These are phyloP conservation scores for Corticium candelabrum DNA, from an alignment of 37 sponge, comb jelly and placozoan species.

Conservation along the genomic window DNA sequence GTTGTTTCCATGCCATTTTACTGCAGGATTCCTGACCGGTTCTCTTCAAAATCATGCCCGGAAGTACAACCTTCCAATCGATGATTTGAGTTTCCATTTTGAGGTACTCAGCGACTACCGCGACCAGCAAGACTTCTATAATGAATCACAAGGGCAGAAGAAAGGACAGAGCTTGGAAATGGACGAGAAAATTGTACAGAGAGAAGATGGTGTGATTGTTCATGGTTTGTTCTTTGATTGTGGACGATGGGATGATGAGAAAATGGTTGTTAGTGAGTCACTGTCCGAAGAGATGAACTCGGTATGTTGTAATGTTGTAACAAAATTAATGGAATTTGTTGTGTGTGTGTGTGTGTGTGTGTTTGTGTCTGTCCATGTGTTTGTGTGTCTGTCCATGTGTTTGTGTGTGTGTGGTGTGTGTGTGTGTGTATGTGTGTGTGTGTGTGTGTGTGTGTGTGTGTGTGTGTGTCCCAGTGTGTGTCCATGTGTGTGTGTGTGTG, in stretches of 20 bases:
- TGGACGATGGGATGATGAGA: constrained; percentile 80
- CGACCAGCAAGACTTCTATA: constrained; percentile 75
- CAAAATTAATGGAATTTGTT: background rate
- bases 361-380: no score
- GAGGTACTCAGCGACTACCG: constrained; percentile 39
- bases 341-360: background rate
- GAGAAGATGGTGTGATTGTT: constrained; percentile 86
- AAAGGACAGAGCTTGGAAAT: constrained; percentile 14
- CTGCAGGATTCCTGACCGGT: constrained; percentile 87
- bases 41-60: constrained; percentile 96
- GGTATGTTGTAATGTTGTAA: constrained; percentile 25
- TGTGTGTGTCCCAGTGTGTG: background rate
- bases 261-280: constrained; percentile 59
- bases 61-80: constrained; percentile 92
- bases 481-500: no score
- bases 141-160: constrained; percentile 20
- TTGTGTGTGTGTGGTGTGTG: no score
- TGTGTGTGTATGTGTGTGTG: background rate
- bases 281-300: constrained; percentile 85
- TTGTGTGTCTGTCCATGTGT: no score
- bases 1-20: background rate
- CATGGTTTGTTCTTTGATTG: constrained; percentile 96
- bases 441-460: background rate
- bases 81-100: constrained; percentile 87
- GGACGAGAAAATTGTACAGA: constrained; percentile 24